Conservation (phyloP, 1,140 invertebrate genomes). For the Bicyclus anynana region DNA sequence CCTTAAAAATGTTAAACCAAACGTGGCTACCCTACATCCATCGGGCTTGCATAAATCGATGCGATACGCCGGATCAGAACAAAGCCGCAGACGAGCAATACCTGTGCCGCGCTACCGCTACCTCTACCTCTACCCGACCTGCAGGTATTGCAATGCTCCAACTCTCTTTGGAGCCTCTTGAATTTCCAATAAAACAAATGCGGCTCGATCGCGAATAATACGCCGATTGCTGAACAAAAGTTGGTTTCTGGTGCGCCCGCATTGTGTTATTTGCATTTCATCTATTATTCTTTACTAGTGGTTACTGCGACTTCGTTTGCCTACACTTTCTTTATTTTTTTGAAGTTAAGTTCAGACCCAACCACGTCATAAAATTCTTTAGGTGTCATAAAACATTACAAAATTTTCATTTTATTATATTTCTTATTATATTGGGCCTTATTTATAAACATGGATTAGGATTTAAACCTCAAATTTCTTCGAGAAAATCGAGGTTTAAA, state of each 20-base stretch:
- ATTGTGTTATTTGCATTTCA: background rate
- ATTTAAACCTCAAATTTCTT: too few relatives aligned
- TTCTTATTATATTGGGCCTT: too few relatives aligned
- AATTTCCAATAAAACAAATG: constrained; percentile 22
- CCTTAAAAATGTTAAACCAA: background rate
- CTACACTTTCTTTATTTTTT: too few relatives aligned
- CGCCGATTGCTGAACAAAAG: constrained; percentile 3
- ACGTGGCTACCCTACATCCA: constrained; percentile 42
- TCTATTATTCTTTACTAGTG: background rate
- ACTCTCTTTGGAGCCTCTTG: constrained; percentile 19
- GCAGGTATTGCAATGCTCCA: constrained; percentile 13
- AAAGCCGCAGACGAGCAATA: constrained; percentile 61
- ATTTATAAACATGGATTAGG: too few relatives aligned
- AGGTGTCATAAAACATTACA: too few relatives aligned
- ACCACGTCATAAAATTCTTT: too few relatives aligned
- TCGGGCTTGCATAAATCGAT: constrained; percentile 70
- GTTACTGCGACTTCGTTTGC: background rate
- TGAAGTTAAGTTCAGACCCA: too few relatives aligned
- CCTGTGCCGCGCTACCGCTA: constrained; percentile 13
- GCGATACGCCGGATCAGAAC: constrained; percentile 64
- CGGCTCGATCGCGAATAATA: constrained; percentile 15
- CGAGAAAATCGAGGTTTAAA: too few relatives aligned
- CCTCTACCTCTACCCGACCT: constrained; percentile 14
- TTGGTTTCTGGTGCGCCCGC: background rate
- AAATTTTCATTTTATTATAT: too few relatives aligned